These are phyloP conservation scores for Pangasius larnaudii DNA, from an alignment of 2,797 vertebrate genomes.

Conservation along the genomic window DNA sequence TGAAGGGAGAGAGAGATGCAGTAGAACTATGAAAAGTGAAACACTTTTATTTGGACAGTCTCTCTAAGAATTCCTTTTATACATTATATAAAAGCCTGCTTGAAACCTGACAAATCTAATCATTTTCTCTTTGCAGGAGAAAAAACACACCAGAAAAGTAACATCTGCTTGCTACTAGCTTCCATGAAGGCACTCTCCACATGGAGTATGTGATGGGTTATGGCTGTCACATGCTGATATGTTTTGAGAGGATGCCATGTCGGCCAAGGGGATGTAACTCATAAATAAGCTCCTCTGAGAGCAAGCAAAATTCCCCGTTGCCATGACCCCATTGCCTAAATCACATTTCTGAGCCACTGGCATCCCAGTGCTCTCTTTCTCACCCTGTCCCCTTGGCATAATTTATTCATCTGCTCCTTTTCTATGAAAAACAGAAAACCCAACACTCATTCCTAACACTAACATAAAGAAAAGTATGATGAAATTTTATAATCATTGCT, in stretches of 20 bases:
- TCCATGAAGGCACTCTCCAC: constrained; percentile 65
- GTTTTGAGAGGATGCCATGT: constrained; percentile 79
- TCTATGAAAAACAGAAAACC: constrained; percentile 23
- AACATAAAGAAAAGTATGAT: neutral
- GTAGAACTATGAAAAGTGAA: neutral
- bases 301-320: constrained; percentile 64
- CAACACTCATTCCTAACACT: constrained; percentile 32
- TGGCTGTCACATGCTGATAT: constrained; percentile 70
- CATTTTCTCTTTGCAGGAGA: constrained; percentile 35
- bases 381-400: constrained; percentile 68
- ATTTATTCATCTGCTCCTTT: constrained; percentile 73
- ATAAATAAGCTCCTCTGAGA: constrained; percentile 73
- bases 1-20: neutral
- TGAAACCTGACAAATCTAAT: constrained; percentile 14
- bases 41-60: neutral
- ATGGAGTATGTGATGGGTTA: constrained; percentile 63
- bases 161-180: constrained; percentile 74
- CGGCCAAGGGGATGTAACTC: constrained; percentile 65
- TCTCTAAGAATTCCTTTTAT: neutral
- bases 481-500: neutral
- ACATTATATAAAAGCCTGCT: constrained; percentile 4
- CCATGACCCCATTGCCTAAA: constrained; percentile 65
- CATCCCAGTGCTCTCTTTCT: constrained; percentile 61
- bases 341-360: constrained; percentile 63
- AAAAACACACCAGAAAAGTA: constrained; percentile 60